Evolutionary conservation across 2,888 invertebrate genomes (phyloP).

Genomic region (Tipula lateralis): DNA sequence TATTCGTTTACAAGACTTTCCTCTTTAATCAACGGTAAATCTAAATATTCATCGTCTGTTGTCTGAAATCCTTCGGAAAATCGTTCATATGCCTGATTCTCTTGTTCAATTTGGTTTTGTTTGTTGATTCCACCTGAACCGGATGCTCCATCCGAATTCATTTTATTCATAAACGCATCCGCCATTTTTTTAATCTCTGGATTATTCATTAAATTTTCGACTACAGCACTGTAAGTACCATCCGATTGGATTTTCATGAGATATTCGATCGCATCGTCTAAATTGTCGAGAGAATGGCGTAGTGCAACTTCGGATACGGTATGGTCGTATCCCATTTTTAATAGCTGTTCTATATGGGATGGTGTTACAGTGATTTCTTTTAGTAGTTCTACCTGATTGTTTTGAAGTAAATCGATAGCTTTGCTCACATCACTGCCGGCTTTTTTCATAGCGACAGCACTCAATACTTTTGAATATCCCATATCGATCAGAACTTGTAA

Average conservation of each 20-base stretch:
- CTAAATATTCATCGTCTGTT: slow-evolving; percentile 69
- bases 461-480: slow-evolving; percentile 61
- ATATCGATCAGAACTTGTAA: slow-evolving; percentile 56
- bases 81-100: slow-evolving; percentile 54
- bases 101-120: slow-evolving; percentile 48
- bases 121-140: slow-evolving; percentile 34
- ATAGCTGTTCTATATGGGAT: slow-evolving; percentile 38
- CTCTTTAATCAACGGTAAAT: slow-evolving; percentile 65
- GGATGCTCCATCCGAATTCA: not conserved
- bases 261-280: slow-evolving; percentile 56
- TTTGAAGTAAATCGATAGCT: slow-evolving; percentile 54
- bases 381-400: slow-evolving; percentile 38
- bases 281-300: slow-evolving; percentile 52
- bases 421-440: slow-evolving; percentile 64
- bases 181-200: not conserved
- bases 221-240: slow-evolving; percentile 35
- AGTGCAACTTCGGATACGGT: slow-evolving; percentile 55
- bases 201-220: not conserved
- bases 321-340: slow-evolving; percentile 58
- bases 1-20: slow-evolving; percentile 63
- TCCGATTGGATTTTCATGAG: slow-evolving; percentile 49
- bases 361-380: slow-evolving; percentile 35
- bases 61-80: slow-evolving; percentile 54
- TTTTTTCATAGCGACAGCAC: slow-evolving; percentile 58
- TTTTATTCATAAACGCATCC: not conserved